phyloP scores from a whole-genome alignment of 2,113 vertebrate species.

The Rhinogobius similis region DNA sequence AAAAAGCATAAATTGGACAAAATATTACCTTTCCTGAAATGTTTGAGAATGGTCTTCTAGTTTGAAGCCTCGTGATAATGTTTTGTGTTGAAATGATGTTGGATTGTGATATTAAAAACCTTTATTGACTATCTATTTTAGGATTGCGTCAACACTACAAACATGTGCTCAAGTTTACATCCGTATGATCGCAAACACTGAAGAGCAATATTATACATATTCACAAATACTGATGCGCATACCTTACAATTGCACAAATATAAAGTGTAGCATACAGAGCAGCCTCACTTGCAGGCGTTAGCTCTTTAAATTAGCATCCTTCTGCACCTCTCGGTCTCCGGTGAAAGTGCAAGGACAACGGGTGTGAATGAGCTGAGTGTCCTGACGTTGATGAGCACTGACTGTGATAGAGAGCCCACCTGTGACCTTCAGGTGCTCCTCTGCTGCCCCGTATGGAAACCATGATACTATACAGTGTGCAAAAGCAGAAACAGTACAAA shows the following conservation, averaged over 20 bases:
- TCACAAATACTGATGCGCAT: background rate
- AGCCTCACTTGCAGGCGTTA: background rate
- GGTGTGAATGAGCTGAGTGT: conserved; percentile 35
- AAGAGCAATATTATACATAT: background rate
- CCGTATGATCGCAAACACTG: too few relatives aligned
- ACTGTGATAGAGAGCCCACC: conserved; percentile 31
- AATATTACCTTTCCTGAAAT: too few relatives aligned
- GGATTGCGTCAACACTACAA: too few relatives aligned
- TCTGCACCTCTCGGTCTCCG: conserved; percentile 15
- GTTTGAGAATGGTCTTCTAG: too few relatives aligned
- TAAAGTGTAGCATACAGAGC: background rate
- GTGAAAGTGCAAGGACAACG: conserved; percentile 43
- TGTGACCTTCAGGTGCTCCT: conserved; percentile 43
- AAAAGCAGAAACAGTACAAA: background rate
- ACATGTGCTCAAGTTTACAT: too few relatives aligned
- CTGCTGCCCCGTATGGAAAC: background rate
- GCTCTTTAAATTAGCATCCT: conserved; percentile 22
- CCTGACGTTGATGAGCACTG: conserved; percentile 25
- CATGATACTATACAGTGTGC: background rate
- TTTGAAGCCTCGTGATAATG: too few relatives aligned
- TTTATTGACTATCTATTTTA: too few relatives aligned
- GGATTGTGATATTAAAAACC: too few relatives aligned
- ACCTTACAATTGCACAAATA: background rate
- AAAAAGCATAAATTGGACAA: too few relatives aligned
- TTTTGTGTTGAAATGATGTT: too few relatives aligned